Evolutionary conservation across 2,797 vertebrate species (phyloP), one percentile per base, ranked within the genome.

Genomic region (Tarsius wallacei): DNA sequence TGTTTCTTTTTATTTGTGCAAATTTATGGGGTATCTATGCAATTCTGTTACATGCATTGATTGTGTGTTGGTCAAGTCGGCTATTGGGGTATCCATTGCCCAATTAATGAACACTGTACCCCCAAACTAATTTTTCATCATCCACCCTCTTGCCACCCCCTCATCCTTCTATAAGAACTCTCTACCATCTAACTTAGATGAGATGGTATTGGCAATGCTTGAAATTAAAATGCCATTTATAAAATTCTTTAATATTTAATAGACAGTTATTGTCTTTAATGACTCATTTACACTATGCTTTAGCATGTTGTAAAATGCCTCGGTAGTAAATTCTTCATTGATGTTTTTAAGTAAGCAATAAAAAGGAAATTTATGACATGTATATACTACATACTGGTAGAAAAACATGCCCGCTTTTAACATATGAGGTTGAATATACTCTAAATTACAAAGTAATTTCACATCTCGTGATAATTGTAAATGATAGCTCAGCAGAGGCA

Each of bases 231-330:
- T 84, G 90, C 78, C 85, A 90, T 82, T 83, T 96, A 82, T 96
- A 97, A 97, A 96, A 96, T 98, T 95, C 94, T 97, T 98, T 95
- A 98, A 98, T 98, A 98, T 97, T 97, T 98, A 98, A 97, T 97
- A 95, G 96, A 78, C 1, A 8, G 88, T 94, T 97, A 95, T 73
- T 97, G 98, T 98, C 98, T 98, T 98, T 98, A 98, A 98, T 96
- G 97, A 96, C 87, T 98, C 94, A 94, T 98, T 98, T 97, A 70
- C 31, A 91, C 53, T 13, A 36, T 33, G 16, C 47, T 98, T 96
- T 97, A 98, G 95, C 68, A 91, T 90, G 91, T 63, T 94, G 57
- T 96, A 97, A 98, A 98, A 96, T 93, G 93, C 93, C 78, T 81
- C 97, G 89, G 94, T 96, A 98, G 96, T 97, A 97, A 98, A 97